Evolutionary conservation across 2,888 invertebrate genomes (phyloP).

Genomic region (Agrilus biguttatus): DNA sequence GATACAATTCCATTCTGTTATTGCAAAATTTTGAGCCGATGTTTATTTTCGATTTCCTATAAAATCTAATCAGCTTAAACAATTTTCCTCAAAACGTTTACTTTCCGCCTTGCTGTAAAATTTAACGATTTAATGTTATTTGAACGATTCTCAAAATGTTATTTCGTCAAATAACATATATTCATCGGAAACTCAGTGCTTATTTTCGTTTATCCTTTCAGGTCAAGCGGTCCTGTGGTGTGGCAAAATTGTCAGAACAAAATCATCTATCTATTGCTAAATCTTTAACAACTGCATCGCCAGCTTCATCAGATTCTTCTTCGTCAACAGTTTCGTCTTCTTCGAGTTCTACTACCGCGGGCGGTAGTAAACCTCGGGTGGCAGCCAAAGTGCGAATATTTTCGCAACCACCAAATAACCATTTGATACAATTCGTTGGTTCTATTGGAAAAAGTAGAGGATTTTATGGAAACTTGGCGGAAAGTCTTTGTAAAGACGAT

Average conservation of each 20-base stretch:
- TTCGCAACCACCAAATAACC: slow-evolving; percentile 47
- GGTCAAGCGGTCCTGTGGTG: slow-evolving; percentile 41
- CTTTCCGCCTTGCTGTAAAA: no score
- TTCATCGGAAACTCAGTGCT: no score
- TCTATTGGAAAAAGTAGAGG: slow-evolving; percentile 58
- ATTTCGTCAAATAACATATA: no score
- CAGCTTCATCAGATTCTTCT: slow-evolving; percentile 14
- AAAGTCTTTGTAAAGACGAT: slow-evolving; percentile 62
- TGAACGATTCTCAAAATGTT: no score
- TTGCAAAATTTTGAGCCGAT: no score
- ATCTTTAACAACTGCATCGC: slow-evolving; percentile 17
- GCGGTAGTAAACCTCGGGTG: slow-evolving; percentile 22
- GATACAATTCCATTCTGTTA: no score
- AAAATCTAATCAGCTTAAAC: no score
- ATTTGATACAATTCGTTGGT: slow-evolving; percentile 48
- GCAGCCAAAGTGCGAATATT: slow-evolving; percentile 30
- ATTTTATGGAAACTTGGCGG: slow-evolving; percentile 71
- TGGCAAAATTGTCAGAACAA: slow-evolving; percentile 22
- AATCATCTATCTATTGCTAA: slow-evolving; percentile 17
- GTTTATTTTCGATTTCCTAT: no score
- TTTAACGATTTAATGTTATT: no score
- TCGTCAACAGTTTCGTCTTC: slow-evolving; percentile 8
- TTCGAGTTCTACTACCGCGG: slow-evolving; percentile 8
- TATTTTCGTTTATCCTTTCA: slow-evolving; percentile 18
- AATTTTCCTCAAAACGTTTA: no score